phyloP scores from a whole-genome alignment of 1,140 invertebrate species.

The Tetramorium parvispinum region DNA sequence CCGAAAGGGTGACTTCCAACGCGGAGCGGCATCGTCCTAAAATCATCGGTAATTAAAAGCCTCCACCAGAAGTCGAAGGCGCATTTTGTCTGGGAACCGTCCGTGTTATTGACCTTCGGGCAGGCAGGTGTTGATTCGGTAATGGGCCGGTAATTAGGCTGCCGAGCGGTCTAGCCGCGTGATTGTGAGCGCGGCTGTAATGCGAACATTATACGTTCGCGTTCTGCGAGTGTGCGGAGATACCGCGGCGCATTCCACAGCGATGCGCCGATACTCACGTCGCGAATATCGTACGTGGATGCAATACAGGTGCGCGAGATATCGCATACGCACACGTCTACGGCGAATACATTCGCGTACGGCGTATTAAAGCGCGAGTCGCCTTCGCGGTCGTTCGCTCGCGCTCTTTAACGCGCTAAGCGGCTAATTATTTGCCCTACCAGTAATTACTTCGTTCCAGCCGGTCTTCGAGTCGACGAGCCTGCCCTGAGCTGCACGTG shows the following conservation, averaged over 20 bases:
- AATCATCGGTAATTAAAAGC: conserved; percentile 44
- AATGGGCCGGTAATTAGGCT: conserved; percentile 78
- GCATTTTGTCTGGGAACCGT: conserved; percentile 53
- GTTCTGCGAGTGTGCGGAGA: conserved; percentile 64
- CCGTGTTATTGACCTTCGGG: conserved; percentile 73
- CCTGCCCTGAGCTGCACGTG: conserved; percentile 7
- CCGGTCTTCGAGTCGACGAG: conserved; percentile 32
- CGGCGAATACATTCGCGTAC: neutral
- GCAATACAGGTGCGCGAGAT: neutral
- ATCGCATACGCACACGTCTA: neutral
- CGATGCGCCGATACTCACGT: conserved; percentile 32
- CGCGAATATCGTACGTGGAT: neutral
- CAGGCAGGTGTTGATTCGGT: conserved; percentile 81
- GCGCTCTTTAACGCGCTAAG: conserved; percentile 60
- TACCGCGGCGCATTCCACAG: conserved; percentile 77
- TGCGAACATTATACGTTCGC: conserved; percentile 73
- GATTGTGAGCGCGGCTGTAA: conserved; percentile 49
- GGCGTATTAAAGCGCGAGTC: conserved; percentile 10
- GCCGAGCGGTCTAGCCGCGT: conserved; percentile 77
- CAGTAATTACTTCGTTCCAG: conserved; percentile 65
- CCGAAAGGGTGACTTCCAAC: neutral
- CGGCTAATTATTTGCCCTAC: conserved; percentile 56
- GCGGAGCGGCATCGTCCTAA: neutral
- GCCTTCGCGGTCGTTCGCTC: conserved; percentile 29
- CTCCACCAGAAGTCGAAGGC: neutral